phyloP scores from a whole-genome alignment of 1,140 invertebrate genomes.

The Drosophila neocordata region DNA sequence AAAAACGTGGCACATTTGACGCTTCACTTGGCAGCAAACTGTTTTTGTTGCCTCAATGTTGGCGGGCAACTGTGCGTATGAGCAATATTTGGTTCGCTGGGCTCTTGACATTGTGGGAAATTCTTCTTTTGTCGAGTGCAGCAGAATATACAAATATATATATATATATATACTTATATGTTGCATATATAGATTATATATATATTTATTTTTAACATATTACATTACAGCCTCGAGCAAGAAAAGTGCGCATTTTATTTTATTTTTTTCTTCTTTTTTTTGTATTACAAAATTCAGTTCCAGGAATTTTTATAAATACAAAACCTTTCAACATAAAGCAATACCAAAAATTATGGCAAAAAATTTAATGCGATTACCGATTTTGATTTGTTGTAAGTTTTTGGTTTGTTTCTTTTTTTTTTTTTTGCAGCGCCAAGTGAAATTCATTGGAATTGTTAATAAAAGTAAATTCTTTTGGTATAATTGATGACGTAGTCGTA shows the following conservation, averaged over 20 bases:
- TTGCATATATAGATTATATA: background rate
- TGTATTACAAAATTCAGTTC: conserved; percentile 69
- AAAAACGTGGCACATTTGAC: conserved; percentile 15
- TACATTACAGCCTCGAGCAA: conserved; percentile 51
- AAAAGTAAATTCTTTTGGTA: conserved; percentile 4
- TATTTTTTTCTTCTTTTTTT: too few relatives aligned
- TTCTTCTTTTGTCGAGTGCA: conserved; percentile 67
- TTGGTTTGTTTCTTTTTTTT: background rate
- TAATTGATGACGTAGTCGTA: conserved; percentile 15
- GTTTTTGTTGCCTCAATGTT: conserved; percentile 6
- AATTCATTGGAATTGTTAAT: conserved; percentile 13
- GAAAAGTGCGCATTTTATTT: conserved; percentile 23
- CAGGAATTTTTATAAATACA: conserved; percentile 47
- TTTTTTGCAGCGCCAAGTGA: conserved; percentile 45
- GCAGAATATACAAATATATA: conserved; percentile 41
- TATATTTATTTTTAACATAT: conserved; percentile 33
- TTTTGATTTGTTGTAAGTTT: conserved; percentile 2
- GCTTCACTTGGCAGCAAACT: conserved; percentile 24
- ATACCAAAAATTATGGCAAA: background rate
- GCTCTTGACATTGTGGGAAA: conserved; percentile 73
- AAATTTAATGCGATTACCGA: conserved; percentile 10
- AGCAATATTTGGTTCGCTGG: conserved; percentile 49
- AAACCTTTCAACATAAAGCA: background rate
- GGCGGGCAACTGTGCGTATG: conserved; percentile 63
- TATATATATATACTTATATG: background rate